Evolutionary conservation across 2,113 vertebrate species (phyloP), one percentile per base, ranked within the genome.

Genomic region (Amia ocellicauda): DNA sequence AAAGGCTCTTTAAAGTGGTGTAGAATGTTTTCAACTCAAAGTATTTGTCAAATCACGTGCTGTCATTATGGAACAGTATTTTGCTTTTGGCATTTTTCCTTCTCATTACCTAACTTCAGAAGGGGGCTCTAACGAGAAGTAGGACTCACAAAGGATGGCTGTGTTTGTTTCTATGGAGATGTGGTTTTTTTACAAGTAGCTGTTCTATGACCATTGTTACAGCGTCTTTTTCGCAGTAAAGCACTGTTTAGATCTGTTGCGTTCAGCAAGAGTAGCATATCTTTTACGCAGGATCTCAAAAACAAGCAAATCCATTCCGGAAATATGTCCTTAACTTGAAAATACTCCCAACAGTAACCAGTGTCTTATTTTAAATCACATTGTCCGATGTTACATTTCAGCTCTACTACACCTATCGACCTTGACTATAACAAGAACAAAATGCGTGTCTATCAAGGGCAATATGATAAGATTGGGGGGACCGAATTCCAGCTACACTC

Each of bases 41-140:
- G 57, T 73, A 76, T 82, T 79, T 70, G 67, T 26, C 28, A 28
- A 36, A 42, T 73, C 77, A 60, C 29, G 60, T 56, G 60, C 74
- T 19, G 63, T 49, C 50, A 50, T n/a, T 24, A 64, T 27, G 53
- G 74, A 63, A 56, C 10, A 60, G 28, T 20, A 11, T 36, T 7
- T 36, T 36, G 11, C 11, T 2, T 36, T 36, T 11, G 13, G 26
- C 19, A 2, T 36, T n/a, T 40, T 57, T 40, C 55, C n/a, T 40
- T 57, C 7, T 8, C 29, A 19, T 58, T 58, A 58, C 14, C 29
- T 58, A 58, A 20, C 56, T 31, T 23, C 16, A 20, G 31, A 40
- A 11, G 4, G 20, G 10, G 40, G 22, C 56, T 56, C 2, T 31
- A 56, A 56, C 27, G 14, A 4, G 53, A n/a, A 29, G 27, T 54